Conservation (phyloP, 2,113 vertebrate genomes). For the Cyprichromis sp. region DNA sequence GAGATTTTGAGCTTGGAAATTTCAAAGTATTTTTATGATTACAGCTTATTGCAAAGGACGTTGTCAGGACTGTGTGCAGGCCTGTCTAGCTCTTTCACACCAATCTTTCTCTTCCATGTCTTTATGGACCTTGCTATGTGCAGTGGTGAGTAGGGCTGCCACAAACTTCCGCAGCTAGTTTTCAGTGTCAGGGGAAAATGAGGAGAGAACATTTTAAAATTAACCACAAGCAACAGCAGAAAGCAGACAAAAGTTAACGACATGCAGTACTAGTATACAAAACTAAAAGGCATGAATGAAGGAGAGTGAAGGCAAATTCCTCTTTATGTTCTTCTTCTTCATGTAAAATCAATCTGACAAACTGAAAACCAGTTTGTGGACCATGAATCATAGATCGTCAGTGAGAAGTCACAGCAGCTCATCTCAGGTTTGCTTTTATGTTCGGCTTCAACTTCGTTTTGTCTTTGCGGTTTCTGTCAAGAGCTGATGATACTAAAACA, state of each 20-base stretch:
- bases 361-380: background rate
- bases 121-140: too few relatives aligned
- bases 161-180: background rate
- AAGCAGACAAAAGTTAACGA: background rate
- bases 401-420: background rate
- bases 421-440: background rate
- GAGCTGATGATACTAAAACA: background rate
- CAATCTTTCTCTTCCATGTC: too few relatives aligned
- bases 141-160: too few relatives aligned
- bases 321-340: background rate
- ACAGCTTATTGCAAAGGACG: background rate
- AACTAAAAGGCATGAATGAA: background rate
- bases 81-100: too few relatives aligned
- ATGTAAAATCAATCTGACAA: fast-evolving
- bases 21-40: background rate
- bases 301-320: fast-evolving
- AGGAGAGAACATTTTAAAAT: background rate
- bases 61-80: too few relatives aligned
- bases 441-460: background rate
- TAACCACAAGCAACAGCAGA: background rate
- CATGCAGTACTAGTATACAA: fast-evolving
- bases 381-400: fast-evolving
- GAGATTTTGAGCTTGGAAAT: background rate
- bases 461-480: background rate
- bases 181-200: fast-evolving